Evolutionary conservation across 2,113 vertebrate genomes (phyloP).

Genomic region (Aphyosemion australe): DNA sequence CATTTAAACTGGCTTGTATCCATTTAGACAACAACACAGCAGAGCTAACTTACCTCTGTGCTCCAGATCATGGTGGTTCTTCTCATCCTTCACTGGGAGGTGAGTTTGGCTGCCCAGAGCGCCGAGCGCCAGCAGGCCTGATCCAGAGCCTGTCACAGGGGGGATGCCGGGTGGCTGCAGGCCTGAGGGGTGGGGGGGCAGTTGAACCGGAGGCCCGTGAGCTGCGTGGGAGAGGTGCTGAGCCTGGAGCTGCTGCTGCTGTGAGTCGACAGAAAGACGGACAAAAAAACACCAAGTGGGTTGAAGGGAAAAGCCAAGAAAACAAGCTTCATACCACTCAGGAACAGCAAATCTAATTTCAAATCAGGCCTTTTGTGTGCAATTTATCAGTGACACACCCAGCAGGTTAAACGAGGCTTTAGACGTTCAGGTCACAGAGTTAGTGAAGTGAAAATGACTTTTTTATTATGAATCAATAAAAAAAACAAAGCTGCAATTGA

Average conservation of each 20-base stretch:
- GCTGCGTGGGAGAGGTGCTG: constrained; percentile 95
- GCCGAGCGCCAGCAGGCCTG: constrained; percentile 89
- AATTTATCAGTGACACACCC: constrained; percentile 36
- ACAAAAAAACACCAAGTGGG: constrained; percentile 72
- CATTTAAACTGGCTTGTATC: too few species aligned
- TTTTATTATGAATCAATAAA: constrained; percentile 7
- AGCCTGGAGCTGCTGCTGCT: constrained; percentile 98
- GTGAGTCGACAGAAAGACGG: constrained; percentile 64
- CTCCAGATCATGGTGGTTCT: constrained; percentile 95
- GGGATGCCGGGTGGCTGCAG: constrained; percentile 92
- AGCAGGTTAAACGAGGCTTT: constrained; percentile 10
- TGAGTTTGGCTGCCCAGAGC: constrained; percentile 93
- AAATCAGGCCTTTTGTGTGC: constrained; percentile 13
- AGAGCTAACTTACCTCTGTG: constrained; percentile 84
- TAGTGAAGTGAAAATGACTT: neutral
- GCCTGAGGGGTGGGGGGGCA: constrained; percentile 92
- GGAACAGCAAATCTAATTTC: constrained; percentile 16
- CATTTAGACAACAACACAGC: neutral
- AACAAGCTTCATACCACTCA: constrained; percentile 41
- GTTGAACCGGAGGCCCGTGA: constrained; percentile 90
- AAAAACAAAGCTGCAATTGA: constrained; percentile 18
- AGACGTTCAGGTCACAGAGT: constrained; percentile 11
- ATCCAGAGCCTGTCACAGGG: constrained; percentile 85
- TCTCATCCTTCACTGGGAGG: constrained; percentile 94
- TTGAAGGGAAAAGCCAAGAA: constrained; percentile 53